Evolutionary conservation across 2,888 invertebrate genomes (phyloP).

Genomic region (Trissolcus japonicus): DNA sequence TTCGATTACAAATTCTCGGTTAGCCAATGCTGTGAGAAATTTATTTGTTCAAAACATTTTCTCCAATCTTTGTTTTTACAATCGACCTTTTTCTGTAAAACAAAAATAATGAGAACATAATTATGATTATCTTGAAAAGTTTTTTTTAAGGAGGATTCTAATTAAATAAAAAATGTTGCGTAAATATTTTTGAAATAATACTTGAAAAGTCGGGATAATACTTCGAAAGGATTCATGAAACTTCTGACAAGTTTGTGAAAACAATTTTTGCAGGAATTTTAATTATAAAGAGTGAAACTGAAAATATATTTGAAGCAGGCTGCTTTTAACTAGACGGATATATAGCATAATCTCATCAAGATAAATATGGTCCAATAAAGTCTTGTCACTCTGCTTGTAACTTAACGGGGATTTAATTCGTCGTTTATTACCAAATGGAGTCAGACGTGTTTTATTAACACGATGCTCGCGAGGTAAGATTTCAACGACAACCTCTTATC

Average conservation of each 20-base stretch:
- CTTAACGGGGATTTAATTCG: conserved; percentile 36
- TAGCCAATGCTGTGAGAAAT: neutral
- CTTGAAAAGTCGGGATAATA: no score
- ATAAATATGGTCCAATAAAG: conserved; percentile 27
- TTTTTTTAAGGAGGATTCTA: no score
- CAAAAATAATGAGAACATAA: no score
- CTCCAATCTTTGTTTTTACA: no score
- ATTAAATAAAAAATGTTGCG: no score
- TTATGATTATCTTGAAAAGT: no score
- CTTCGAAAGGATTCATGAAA: no score
- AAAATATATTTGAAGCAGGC: conserved; percentile 1
- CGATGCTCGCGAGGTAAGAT: conserved; percentile 21
- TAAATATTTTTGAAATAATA: no score
- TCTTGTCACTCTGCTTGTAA: conserved; percentile 15
- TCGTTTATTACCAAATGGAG: conserved; percentile 34
- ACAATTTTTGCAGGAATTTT: conserved; percentile 16
- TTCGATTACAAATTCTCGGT: conserved; percentile 61
- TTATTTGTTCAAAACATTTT: no score
- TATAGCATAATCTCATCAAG: conserved; percentile 30
- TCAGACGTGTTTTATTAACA: conserved; percentile 34
- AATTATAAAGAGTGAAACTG: conserved; percentile 5
- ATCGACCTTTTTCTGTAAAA: no score
- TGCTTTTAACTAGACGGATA: conserved; percentile 8
- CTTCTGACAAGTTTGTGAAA: neutral
- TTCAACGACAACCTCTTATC: conserved; percentile 34